Evolutionary conservation across 2,113 vertebrate genomes (phyloP).

Genomic region (Erinaceus europaeus): DNA sequence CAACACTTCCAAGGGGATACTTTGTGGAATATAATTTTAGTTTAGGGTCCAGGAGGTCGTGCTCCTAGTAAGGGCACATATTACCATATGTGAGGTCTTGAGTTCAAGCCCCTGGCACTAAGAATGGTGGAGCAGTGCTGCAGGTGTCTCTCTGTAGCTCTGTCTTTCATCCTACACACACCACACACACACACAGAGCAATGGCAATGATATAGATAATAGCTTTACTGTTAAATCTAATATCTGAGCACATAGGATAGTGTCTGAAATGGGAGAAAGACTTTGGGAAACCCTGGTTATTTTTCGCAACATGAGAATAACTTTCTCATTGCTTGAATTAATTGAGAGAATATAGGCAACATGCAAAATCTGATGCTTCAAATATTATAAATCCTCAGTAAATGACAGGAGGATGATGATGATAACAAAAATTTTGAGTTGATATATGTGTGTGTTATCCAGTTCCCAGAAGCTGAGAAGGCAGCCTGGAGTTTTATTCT

Average conservation of each 20-base stretch:
- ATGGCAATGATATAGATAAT: too few species aligned
- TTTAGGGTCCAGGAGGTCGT: too few species aligned
- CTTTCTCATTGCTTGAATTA: accelerated
- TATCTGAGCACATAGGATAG: accelerated
- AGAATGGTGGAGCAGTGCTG: too few species aligned
- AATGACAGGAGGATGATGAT: not conserved
- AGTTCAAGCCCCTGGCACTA: too few species aligned
- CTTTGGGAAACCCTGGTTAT: not conserved
- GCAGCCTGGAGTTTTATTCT: not conserved
- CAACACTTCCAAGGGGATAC: too few species aligned
- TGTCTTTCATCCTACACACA: too few species aligned
- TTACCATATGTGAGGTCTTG: too few species aligned
- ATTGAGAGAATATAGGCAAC: not conserved
- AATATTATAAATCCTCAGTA: accelerated
- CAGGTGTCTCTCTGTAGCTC: too few species aligned
- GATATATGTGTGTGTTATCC: not conserved
- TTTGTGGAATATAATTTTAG: too few species aligned
- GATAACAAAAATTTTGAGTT: not conserved
- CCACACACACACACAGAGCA: too few species aligned
- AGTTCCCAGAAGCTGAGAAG: not conserved
- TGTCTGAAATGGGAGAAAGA: not conserved
- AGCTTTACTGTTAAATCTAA: too few species aligned
- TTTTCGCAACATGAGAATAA: not conserved
- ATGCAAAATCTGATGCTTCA: not conserved
- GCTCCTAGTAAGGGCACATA: too few species aligned